Evolutionary conservation across 2,797 vertebrate species (phyloP), one percentile per base, ranked within the genome.

Genomic region (Helostoma temminkii): DNA sequence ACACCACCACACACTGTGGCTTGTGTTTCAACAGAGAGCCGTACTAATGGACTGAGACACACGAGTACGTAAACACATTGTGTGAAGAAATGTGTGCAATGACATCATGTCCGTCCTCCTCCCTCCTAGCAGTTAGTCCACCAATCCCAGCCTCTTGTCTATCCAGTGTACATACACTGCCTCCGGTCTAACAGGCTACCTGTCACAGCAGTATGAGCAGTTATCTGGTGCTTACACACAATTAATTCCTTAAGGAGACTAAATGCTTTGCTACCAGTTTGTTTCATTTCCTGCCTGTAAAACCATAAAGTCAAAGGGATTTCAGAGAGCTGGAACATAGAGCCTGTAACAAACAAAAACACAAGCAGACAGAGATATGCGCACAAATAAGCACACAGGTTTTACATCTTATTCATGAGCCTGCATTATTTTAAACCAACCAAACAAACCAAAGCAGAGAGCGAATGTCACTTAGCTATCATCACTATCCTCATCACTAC

Each of bases 241-340:
- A 86, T 89, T 85, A 89, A 90, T 85, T 70, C 78, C 69, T 84
- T 81, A 76, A 82, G 78, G 72, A 81, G 76, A 83, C 60, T 30
- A 81, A 83, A 82, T 37, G 58, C 70, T 78, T 36, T 46, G 66
- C 42, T 16, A 76, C 71, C 69, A 75, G 70, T 84, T 84, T 67
- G 59, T 84, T 68, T 78, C 25, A 80, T 82, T 85, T 79, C 83
- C 71, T 76, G 79, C 69, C 55, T 69, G 66, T 76, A 59, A 64
- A 81, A 84, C 46, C 65, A 54, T 52, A 46, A 65, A 81, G 82
- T 78, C 69, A 77, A 76, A 78, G 24, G 22, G 30, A 58, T 62
- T 78, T 78, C 43, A 52, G n/a, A 76, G 41, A 60, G 43, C 63
- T 68, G 53, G 9, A 67, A 60, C 41, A 72, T 9, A 22, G 43